Conservation (phyloP, 2,797 vertebrate genomes). For the Rhabdophis nuchalis region DNA sequence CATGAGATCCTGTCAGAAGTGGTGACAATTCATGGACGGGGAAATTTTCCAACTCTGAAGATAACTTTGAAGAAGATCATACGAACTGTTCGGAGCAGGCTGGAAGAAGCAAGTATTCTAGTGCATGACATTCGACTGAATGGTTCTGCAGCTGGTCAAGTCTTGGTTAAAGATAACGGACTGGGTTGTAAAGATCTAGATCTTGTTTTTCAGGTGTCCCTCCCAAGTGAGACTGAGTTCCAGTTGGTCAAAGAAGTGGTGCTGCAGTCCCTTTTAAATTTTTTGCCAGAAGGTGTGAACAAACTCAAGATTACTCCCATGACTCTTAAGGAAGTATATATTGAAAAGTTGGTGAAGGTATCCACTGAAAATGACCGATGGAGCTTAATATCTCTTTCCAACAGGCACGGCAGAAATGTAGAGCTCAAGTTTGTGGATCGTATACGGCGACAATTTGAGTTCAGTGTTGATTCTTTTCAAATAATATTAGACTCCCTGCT, state of each 20-base stretch:
- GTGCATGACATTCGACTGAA: conserved; percentile 90
- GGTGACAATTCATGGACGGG: conserved; percentile 88
- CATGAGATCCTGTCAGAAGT: conserved; percentile 87
- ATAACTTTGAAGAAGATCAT: conserved; percentile 92
- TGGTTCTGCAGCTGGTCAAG: conserved; percentile 92
- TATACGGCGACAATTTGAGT: conserved; percentile 95
- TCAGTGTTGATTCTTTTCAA: conserved; percentile 98
- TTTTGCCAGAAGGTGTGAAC: conserved; percentile 91
- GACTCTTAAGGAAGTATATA: conserved; percentile 92
- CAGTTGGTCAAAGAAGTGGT: conserved; percentile 91
- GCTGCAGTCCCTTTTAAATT: conserved; percentile 88
- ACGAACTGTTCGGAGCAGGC: conserved; percentile 79
- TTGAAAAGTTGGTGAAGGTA: conserved; percentile 96
- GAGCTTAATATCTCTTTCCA: conserved; percentile 97
- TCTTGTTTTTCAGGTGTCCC: conserved; percentile 90
- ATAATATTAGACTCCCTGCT: conserved; percentile 92
- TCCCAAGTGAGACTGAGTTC: conserved; percentile 84
- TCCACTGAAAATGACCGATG: conserved; percentile 91
- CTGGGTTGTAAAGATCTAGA: conserved; percentile 97
- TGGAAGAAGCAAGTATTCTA: conserved; percentile 80
- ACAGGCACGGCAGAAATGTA: conserved; percentile 92
- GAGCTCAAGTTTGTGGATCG: conserved; percentile 96
- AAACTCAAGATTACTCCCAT: conserved; percentile 90
- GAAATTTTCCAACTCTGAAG: conserved; percentile 94
- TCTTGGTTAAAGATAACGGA: conserved; percentile 90